Percentiles rank a stretch among this genome's conserved stretches.
Conservation (phyloP, 2,797 vertebrate species). For the Tragelaphus eurycerus region DNA sequence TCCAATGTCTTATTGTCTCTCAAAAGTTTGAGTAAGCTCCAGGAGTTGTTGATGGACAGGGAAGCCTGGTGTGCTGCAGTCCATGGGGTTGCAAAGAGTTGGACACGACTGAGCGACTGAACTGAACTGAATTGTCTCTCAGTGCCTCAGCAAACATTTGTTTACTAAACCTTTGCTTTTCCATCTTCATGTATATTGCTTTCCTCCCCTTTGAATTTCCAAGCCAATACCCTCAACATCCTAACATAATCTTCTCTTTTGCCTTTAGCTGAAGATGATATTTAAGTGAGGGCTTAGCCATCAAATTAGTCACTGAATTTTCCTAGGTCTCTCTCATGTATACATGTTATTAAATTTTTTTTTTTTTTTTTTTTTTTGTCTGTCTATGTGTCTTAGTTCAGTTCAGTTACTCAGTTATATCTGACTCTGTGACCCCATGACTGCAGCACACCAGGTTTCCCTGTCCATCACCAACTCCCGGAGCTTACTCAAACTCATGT, state of each 20-base stretch:
- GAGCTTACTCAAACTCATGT: no score
- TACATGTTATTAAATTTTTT: background rate
- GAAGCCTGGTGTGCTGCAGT: background rate
- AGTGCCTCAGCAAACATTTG: background rate
- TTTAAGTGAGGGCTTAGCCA: background rate
- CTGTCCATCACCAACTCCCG: no score
- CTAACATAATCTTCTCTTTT: background rate
- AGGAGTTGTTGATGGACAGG: background rate
- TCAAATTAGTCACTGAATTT: background rate
- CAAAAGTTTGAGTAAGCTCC: background rate
- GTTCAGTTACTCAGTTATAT: no score
- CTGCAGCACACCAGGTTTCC: no score
- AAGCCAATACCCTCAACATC: background rate
- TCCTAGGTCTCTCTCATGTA: background rate
- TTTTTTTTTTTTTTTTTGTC: background rate
- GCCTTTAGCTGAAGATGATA: background rate
- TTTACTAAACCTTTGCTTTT: background rate
- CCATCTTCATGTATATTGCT: background rate
- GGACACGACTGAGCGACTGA: background rate
- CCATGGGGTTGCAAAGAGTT: background rate
- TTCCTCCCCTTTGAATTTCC: background rate
- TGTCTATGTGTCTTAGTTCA: background rate
- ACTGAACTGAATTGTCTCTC: background rate
- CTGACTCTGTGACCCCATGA: no score
- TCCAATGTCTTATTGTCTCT: background rate